Base-by-base conservation (phyloP, 1,140 invertebrate species). In the Bathynomus jamesi region DNA sequence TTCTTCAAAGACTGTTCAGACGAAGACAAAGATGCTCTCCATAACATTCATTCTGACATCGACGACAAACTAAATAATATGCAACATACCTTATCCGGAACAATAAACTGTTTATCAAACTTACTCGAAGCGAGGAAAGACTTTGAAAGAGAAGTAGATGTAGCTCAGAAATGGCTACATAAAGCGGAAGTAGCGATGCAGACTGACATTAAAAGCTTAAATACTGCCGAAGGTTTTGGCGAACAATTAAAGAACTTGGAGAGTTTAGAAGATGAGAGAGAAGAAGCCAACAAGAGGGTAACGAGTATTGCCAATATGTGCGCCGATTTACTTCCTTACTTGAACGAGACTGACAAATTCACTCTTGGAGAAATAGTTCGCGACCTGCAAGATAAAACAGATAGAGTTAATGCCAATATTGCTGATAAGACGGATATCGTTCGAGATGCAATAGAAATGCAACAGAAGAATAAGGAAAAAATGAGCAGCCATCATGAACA, bases 141-240 rank as follows among this genome's bases (percentile, higher is more conserved):
- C 21, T 92, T 95, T 78, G 92, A 95, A 82, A 87, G 85, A 67
- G 89, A 91, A 71, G 84, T 92, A 61, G 89, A 91, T 69, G 89
- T 89, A 76, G 91, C 90, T 79, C 86, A 90, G 74, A 87, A 91
- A 74, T 95, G 92, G 92, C 83, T 94, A 24, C 90, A 91, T 66
- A 89, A 95, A 84, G 91, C 91, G 62, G 92, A 95, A 83, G 90
- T 92, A 13, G 88, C 91, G 13, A 88, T 91, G 0, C 89, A 90
- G 13, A 87, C 89, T 31, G 92, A 94, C 78, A 81, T 94, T 3
- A 85, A 90, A 64, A 87, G 80, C 17, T 78, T 89, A 25, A 87
- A 90, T 1, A 92, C 86, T 78, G 82, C 93, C 11, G 90, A 91
- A 75, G 85, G 93, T 0, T 81, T 95, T 29, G 89, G 93, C 81